Percentiles rank a stretch among this genome's conserved stretches.
These are phyloP conservation scores for Tympanoctomys barrerae DNA, from an alignment of 2,797 vertebrate species.

Conservation along the genomic window DNA sequence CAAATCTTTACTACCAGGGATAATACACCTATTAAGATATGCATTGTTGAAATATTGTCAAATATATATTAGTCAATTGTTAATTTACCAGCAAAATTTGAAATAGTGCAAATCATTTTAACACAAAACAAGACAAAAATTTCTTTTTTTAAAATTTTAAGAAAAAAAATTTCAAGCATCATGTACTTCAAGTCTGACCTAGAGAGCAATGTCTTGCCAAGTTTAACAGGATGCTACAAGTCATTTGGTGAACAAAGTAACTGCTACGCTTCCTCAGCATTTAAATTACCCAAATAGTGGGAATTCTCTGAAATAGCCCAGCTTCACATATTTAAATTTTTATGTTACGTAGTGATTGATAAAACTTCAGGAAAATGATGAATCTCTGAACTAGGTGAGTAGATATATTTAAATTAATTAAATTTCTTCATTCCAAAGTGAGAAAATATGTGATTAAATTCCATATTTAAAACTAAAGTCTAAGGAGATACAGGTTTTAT, in stretches of 20 bases:
- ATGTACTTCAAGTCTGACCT: background rate
- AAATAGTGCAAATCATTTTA: background rate
- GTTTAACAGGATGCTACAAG: background rate
- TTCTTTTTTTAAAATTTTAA: background rate
- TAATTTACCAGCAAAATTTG: background rate
- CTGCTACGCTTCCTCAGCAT: background rate
- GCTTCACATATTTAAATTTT: background rate
- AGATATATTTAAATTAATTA: background rate
- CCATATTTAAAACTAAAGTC: constrained; percentile 19
- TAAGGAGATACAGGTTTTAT: background rate
- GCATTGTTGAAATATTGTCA: background rate
- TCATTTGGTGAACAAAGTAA: background rate
- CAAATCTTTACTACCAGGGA: background rate
- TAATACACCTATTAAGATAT: background rate
- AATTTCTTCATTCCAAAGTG: background rate
- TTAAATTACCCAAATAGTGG: background rate
- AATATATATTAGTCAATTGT: background rate
- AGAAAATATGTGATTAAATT: background rate
- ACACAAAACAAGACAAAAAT: background rate
- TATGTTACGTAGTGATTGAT: background rate
- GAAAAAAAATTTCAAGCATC: background rate
- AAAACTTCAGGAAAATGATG: background rate
- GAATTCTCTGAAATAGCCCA: background rate
- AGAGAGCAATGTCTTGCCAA: background rate
- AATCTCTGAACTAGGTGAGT: background rate